These are phyloP conservation scores for Hylaeus volcanicus DNA, from an alignment of 1,140 invertebrate species.

Conservation along the genomic window DNA sequence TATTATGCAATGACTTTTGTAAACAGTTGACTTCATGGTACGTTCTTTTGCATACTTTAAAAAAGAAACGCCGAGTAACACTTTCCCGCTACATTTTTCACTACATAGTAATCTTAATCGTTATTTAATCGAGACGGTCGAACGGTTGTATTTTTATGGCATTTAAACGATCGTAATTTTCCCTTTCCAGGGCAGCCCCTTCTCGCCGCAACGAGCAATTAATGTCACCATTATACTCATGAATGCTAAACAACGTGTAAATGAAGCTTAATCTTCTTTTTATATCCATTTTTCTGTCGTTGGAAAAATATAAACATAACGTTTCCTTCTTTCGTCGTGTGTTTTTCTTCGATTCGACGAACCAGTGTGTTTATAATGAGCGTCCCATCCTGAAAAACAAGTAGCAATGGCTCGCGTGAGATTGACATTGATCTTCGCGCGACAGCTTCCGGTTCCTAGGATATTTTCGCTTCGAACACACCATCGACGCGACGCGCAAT, in stretches of 20 bases:
- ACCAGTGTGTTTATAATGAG: too few species aligned
- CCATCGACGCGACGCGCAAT: constrained; percentile 44
- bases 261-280: too few species aligned
- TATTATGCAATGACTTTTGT: too few species aligned
- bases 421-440: constrained; percentile 38
- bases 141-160: constrained; percentile 12
- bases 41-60: too few species aligned
- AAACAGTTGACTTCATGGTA: too few species aligned
- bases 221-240: neutral
- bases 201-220: neutral
- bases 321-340: neutral
- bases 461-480: constrained; percentile 41
- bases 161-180: constrained; percentile 1
- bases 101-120: too few species aligned
- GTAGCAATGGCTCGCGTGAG: neutral
- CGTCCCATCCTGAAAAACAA: neutral
- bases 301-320: neutral
- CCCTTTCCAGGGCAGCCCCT: neutral
- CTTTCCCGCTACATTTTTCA: too few species aligned
- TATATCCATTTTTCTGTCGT: too few species aligned
- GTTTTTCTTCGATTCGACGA: too few species aligned
- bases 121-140: neutral
- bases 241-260: too few species aligned
- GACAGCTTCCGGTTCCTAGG: constrained; percentile 36
- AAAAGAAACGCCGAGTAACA: too few species aligned